These are phyloP conservation scores for Chromoteleia sp. DNA, from an alignment of 2,888 invertebrate genomes.

Conservation along the genomic window DNA sequence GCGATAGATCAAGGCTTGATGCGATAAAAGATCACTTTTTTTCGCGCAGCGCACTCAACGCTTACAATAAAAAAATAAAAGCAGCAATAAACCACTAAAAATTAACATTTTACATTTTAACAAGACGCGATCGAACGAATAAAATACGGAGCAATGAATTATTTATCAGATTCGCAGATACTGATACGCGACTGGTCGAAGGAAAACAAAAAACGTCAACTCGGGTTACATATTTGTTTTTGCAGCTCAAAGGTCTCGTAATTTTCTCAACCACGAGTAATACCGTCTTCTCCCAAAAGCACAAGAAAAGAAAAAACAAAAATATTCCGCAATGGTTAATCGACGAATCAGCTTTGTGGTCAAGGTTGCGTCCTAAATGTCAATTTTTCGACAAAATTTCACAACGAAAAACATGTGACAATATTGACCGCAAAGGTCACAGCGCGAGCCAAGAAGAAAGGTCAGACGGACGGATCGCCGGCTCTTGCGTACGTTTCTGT, in stretches of 20 bases:
- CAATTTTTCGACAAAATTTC: constrained; percentile 5
- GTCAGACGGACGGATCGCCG: constrained; percentile 7
- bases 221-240: constrained; percentile 20
- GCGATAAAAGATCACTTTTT: constrained; percentile 46
- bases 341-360: background rate
- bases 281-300: background rate
- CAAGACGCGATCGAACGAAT: constrained; percentile 49
- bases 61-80: constrained; percentile 50
- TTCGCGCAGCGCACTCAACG: background rate
- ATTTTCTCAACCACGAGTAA: constrained; percentile 1
- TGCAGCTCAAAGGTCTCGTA: constrained; percentile 13
- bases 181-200: constrained; percentile 16
- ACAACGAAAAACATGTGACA: background rate
- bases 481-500: constrained; percentile 11
- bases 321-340: background rate
- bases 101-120: constrained; percentile 62
- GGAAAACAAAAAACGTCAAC: constrained; percentile 33
- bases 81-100: constrained; percentile 47
- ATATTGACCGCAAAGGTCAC: constrained; percentile 26
- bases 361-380: constrained; percentile 25
- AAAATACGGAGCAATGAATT: constrained; percentile 60
- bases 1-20: constrained; percentile 16
- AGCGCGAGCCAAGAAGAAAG: constrained; percentile 9
- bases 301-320: constrained; percentile 4
- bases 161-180: constrained; percentile 52